These are phyloP conservation scores for Palythoa heliodiscus DNA, from an alignment of 92 coral and sea anemone species.

Conservation along the genomic window DNA sequence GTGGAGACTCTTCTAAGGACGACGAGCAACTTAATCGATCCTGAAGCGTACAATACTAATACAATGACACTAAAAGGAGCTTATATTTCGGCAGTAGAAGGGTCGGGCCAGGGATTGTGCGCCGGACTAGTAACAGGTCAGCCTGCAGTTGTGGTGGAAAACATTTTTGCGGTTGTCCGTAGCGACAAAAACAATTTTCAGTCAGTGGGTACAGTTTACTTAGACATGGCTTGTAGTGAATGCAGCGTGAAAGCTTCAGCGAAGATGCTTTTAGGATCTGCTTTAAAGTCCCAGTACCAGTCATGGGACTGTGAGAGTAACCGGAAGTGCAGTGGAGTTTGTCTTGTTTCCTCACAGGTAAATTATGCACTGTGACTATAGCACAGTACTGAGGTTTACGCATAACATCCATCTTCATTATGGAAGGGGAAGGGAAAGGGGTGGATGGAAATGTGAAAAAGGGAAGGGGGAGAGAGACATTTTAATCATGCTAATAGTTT, in stretches of 20 bases:
- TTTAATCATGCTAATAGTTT: too few species aligned
- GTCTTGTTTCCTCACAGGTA: conserved; percentile 71
- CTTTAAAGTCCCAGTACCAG: conserved; percentile 53
- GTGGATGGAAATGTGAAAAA: too few species aligned
- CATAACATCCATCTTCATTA: too few species aligned
- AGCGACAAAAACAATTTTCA: conserved; percentile 56
- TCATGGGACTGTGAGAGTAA: conserved; percentile 69
- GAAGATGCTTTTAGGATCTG: conserved; percentile 63
- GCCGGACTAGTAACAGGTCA: conserved; percentile 70
- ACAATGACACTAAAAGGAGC: conserved; percentile 58
- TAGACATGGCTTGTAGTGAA: conserved; percentile 62
- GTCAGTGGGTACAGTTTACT: conserved; percentile 44
- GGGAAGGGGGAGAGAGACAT: too few species aligned
- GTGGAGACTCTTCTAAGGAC: conserved; percentile 56
- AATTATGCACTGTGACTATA: too few species aligned
- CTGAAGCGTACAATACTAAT: conserved; percentile 48
- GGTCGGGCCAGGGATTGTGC: conserved; percentile 71
- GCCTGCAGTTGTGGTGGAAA: conserved; percentile 56
- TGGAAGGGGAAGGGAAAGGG: too few species aligned
- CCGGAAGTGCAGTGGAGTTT: conserved; percentile 71
- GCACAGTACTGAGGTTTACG: too few species aligned
- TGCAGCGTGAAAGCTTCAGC: conserved; percentile 59
- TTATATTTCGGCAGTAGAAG: conserved; percentile 48
- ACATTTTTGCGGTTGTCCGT: conserved; percentile 62
- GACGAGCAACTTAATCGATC: conserved; percentile 54